phyloP scores from a whole-genome alignment of 2,888 invertebrate species.

The Lasioglossum calceatum region DNA sequence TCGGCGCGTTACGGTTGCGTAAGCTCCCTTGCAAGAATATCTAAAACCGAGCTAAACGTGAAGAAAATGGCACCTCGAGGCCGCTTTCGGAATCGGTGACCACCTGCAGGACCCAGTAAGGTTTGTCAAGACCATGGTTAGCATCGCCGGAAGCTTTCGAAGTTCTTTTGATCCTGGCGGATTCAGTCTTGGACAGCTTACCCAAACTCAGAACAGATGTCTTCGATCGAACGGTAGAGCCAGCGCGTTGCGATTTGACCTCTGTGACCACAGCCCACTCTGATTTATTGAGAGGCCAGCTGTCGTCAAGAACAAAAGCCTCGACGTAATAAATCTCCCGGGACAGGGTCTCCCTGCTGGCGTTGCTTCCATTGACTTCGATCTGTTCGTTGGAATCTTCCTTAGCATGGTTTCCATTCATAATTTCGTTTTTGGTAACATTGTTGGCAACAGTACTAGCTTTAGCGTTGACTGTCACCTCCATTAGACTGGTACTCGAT shows the following conservation, averaged over 20 bases:
- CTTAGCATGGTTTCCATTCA: background rate
- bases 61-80: constrained; percentile 52
- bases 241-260: constrained; percentile 47
- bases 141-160: constrained; percentile 35
- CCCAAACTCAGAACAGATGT: background rate
- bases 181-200: constrained; percentile 24
- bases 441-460: too few relatives aligned
- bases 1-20: too few relatives aligned
- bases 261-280: constrained; percentile 82
- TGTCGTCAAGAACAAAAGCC: constrained; percentile 79
- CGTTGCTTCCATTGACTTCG: background rate
- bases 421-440: background rate
- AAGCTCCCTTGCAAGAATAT: too few relatives aligned
- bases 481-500: background rate
- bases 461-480: background rate
- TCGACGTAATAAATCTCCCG: constrained; percentile 71
- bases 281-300: constrained; percentile 82
- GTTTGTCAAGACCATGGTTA: constrained; percentile 44
- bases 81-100: constrained; percentile 58
- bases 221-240: constrained; percentile 24
- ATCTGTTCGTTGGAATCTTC: background rate
- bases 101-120: constrained; percentile 72
- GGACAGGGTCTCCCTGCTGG: background rate
- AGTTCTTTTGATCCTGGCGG: constrained; percentile 17
- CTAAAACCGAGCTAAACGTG: background rate